Base-by-base conservation (phyloP, 2,113 vertebrate species). In the Hoplias malabaricus region DNA sequence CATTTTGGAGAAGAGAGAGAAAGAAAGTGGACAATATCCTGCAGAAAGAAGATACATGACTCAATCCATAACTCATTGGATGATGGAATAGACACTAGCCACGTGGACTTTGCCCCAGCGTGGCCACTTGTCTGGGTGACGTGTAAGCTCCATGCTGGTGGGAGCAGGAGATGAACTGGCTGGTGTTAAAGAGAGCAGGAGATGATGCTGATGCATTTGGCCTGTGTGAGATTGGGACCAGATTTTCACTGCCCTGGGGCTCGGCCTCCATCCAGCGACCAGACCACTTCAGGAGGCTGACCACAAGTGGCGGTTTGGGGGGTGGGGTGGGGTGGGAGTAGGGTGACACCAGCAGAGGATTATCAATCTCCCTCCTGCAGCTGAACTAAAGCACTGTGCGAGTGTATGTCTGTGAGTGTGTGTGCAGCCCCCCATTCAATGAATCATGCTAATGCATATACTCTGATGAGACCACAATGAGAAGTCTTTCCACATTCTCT, bases 401-500 rank as follows among this genome's bases (percentile, higher is more conserved):
- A 16, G 54, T 57, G 54, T 13, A 25, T 57, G 54, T 57, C 7
- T 57, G 54, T 57, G 54, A 27, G 50, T 53, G 50, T 53, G 23
- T 56, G 54, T 56, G 54, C 27, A 19, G 34, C 34, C 53, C n/a
- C 33, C 46, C 27, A 19, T 61, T 33, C 19, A 62, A 86, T 88
- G 89, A 89, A 87, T 90, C 86, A 88, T 78, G 72, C 84, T 62
- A 63, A 71, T 78, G 82, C 84, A 73, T 9, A 62, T 82, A 84
- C 80, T 83, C 76, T 87, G 84, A 85, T 82, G 86, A 81, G 85
- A 90, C 89, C 88, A 42, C 90, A 89, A 79, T 46, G 82, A 57
- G 80, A 85, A 90, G 54, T 86, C 76, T 88, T 90, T 89, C 90
- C 87, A 87, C 80, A 73, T 83, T 73, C 71, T 14, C 54, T 74